Base-by-base conservation (phyloP, 2,113 vertebrate species). In the Phaethornis superciliosus region DNA sequence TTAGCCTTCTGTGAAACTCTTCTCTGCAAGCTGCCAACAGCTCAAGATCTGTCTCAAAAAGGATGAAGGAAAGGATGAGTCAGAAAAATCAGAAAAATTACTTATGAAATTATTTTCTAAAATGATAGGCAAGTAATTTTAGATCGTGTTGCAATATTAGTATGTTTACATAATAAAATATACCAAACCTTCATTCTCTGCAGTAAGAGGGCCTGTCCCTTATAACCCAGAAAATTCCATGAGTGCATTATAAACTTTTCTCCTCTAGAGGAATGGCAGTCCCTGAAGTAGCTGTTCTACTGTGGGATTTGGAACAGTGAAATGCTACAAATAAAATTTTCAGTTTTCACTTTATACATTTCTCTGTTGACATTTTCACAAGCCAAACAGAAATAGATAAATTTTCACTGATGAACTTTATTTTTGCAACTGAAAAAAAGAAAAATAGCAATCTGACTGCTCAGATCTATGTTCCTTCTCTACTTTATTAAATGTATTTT, bases 1-100 rank as follows among this genome's bases (percentile, higher is more conserved):
- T 99, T 78, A 99, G 98, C 44, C 99, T 98, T 74, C 99, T 98
- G 95, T 99, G 99, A 94, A 99, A 99, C 97, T 99, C 99, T 96
- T 99, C 99, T 79, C 99, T 98, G 97, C 99, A 99, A 85, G 99
- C 98, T 5, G 98, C 99, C 97, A 99, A 95, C 58, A 99, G 97
- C 94, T 99, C 99, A 91, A 99, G 99, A 97, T 99, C 99, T 99
- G 96, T 87, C 23, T 46, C 78, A 52, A 89, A 84, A 72, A 85
- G 10, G 2, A 94, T 42, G 24, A 89, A 4, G 37, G 27, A 75
- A 79, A 10, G 24, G 37, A 54, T 5, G 19, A 60, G 10, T 33
- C 28, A 86, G 63, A 87, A 64, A 86, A 88, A 28, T 12, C 4
- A 56, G 33, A 47, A 96, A 21, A 58, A 33, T 2, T 47, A 96